A percentile compares a stretch with the other conserved stretches of the same genome.
Conservation (phyloP, 2,797 vertebrate species). For the Onychomys leucogaster region DNA sequence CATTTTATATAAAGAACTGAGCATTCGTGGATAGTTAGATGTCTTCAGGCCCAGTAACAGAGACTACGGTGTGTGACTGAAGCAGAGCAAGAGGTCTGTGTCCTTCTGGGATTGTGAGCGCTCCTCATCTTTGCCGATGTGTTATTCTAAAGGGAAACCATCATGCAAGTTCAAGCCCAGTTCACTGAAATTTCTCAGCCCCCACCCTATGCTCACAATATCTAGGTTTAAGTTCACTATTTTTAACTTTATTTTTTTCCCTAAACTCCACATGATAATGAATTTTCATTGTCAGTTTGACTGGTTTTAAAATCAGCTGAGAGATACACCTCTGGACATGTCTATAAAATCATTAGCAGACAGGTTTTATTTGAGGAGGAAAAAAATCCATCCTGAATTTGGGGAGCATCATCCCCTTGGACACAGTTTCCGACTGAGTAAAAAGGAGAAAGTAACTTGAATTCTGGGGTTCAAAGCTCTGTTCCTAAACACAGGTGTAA, state of each 20-base stretch:
- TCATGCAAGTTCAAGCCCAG: neutral
- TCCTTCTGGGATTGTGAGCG: neutral
- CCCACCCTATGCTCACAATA: neutral
- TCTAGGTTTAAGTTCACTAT: neutral
- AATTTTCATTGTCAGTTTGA: neutral
- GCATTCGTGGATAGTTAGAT: no score
- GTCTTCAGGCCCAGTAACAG: neutral
- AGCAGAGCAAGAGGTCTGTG: neutral
- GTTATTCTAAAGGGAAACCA: neutral
- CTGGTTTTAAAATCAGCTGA: neutral
- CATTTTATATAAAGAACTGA: neutral
- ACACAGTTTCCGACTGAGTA: neutral
- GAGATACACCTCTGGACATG: neutral
- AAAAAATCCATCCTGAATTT: neutral
- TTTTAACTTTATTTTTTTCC: neutral
- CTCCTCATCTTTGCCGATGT: neutral
- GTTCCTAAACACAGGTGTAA: neutral
- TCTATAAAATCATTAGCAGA: neutral
- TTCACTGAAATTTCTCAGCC: neutral
- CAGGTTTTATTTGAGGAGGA: neutral
- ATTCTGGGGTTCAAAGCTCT: neutral
- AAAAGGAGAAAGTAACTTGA: neutral
- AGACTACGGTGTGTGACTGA: neutral
- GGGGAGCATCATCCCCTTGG: no score
- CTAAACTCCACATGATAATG: neutral